Evolutionary conservation across 2,113 vertebrate genomes (phyloP), one percentile per base, ranked within the genome.

Genomic region (Polyodon spathula): DNA sequence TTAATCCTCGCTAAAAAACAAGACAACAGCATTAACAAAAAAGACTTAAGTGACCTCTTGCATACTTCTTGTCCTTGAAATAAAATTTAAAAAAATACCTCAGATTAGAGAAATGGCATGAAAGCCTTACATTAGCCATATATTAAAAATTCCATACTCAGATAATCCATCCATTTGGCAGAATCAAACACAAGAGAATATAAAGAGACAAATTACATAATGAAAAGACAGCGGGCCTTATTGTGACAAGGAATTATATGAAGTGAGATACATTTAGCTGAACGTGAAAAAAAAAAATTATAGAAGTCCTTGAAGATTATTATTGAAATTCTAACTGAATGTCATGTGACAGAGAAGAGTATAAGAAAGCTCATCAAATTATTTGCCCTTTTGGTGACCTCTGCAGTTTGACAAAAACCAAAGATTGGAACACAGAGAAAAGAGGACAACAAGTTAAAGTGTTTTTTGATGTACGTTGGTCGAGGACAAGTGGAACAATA

Each of bases 111-210:
- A 74, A 67, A 74, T 78, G 77, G 80, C 79, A 77, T 81, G 81
- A 83, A 85, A 83, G 80, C 80, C 43, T 79, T 79, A 81, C 81
- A 84, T 85, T 85, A 84, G 80, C 77, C 74, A 78, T 81, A 84
- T 81, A 84, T 85, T 75, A 81, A 84, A 70, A 81, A 77, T 76
- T 68, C 79, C 72, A 78, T 78, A 68, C 75, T 77, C 75, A 68
- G 77, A 81, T 84, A 85, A 85, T 85, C 83, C 81, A 60, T 74
- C 78, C 80, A 81, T 85, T 85, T 85, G 83, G 82, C 79, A 80
- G 79, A 85, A 81, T 85, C 81, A 82, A 82, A 85, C 81, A 85
- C 78, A 71, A 69, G 80, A 73, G 79, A 84, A 82, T 81, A 82
- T 76, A 81, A 84, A 79, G 60, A 70, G 66, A 78, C 71, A 74